Base-by-base conservation (phyloP, 2,113 vertebrate species). In the Gadus macrocephalus region DNA sequence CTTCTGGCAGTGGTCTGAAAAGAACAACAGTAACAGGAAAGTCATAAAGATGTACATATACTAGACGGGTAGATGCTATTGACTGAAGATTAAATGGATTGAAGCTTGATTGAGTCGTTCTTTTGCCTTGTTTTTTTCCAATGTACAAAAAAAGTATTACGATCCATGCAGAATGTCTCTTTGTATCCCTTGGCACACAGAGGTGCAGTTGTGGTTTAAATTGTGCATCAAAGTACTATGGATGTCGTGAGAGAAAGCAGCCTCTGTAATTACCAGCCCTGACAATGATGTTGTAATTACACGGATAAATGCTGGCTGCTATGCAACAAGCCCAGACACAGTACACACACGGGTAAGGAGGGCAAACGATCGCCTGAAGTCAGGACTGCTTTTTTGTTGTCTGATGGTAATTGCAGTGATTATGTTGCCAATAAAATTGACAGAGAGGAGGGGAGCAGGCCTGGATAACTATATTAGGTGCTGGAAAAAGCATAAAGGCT, bases 1-100 rank as follows among this genome's bases (percentile, higher is more conserved):
- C 94, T 15, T 96, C 95, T 6, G 94, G 94, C 53, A 95, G 92
- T 2, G 94, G 93, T 74, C 96, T 98, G 77, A 1, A 77, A 25
- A 72, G 53, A 76, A 31, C 53, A 5, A 64, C 42, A 49, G 42
- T 49, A 49, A 49, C 11, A 49, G 42, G 42, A 49, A 49, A 12
- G 42, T 49, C 42, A 49, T 9, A 49, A 49, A 49, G 5, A 49
- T 49, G 9, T 49, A 12, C 7, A 49, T 49, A 9, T 9, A 49
- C 42, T 49, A 49, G 42, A 49, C 7, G 12, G 8, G 42, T 12
- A 49, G 11, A 9, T 49, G 11, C 12, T 49, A 49, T 12, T 7
- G 42, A 7, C 2, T 49, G 42, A 49, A 9, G 42, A 49, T 14
- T 2, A 49, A 12, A 49, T 49, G 42, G 12, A 14, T 49, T 49